Percentiles rank a stretch among this genome's conserved stretches.
phyloP scores from a whole-genome alignment of 2,797 vertebrate species.

The Bovichtus diacanthus region DNA sequence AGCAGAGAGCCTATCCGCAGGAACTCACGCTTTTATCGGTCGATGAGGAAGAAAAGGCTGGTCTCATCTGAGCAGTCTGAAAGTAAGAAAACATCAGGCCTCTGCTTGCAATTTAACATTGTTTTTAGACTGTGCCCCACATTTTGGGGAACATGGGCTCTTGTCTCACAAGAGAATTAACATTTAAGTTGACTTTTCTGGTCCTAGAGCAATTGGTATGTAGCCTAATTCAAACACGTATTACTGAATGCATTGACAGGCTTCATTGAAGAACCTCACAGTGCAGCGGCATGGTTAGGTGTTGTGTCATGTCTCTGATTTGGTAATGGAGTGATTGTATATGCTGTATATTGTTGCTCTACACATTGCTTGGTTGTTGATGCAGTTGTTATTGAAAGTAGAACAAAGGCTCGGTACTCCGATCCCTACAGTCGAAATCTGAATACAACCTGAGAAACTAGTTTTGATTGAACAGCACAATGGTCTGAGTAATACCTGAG shows the following conservation, averaged over 20 bases:
- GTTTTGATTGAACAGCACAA: constrained; percentile 59
- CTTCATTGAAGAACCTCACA: not conserved
- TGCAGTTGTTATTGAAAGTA: constrained; percentile 12
- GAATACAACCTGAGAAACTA: constrained; percentile 74
- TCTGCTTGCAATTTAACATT: not conserved
- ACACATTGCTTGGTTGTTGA: not conserved
- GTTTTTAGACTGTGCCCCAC: not conserved
- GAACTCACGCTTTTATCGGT: constrained; percentile 83
- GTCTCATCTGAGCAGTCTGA: constrained; percentile 55
- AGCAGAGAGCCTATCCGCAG: constrained; percentile 71
- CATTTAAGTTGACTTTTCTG: not conserved
- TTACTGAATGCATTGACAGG: not conserved
- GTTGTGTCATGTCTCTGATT: not conserved
- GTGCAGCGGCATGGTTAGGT: not conserved
- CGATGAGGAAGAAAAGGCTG: constrained; percentile 83
- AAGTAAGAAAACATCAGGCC: constrained; percentile 61
- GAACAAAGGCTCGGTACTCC: constrained; percentile 50
- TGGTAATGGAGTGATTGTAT: not conserved
- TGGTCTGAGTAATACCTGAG: constrained; percentile 23
- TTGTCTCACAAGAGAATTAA: not conserved
- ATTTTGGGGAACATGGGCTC: not conserved
- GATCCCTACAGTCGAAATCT: constrained; percentile 19
- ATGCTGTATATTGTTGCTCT: not conserved
- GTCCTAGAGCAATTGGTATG: not conserved
- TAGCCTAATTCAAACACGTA: not conserved